Evolutionary conservation across 2,113 vertebrate genomes (phyloP), one percentile per base, ranked within the genome.

Genomic region (Lepisosteus osseus): DNA sequence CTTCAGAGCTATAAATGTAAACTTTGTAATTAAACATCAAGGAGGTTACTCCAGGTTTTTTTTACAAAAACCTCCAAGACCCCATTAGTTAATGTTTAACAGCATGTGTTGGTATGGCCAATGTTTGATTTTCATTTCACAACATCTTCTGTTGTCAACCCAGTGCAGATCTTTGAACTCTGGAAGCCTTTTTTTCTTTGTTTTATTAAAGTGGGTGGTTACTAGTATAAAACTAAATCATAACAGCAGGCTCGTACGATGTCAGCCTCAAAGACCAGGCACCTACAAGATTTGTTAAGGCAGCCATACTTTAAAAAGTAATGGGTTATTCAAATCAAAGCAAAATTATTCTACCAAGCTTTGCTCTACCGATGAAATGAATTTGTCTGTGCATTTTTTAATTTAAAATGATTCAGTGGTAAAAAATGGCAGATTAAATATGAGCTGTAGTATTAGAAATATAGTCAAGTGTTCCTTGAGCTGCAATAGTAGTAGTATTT

Each of bases 1-100:
- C 55, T 15, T 77, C 76, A 74, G 77, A 83, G 81, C 76, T 82
- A 67, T 76, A 72, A 76, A 78, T 61, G 63, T 62, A 68, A 67
- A 77, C 80, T 85, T 81, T 83, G 81, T 84, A 86, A 84, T 83
- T 82, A 83, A 82, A 82, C 74, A 70, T 78, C 70, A 55, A 56
- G 54, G 47, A 47, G 51, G 45, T 61, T 67, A 3, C 15, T 29
- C 57, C 57, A 59, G 57, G 5, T 55, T 54, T 57, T 54, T 74
- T 64, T 54, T 61, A 51, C 5, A 51, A 51, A 51, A 51, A 51
- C 5, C 74, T 69, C 54, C 44, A 15, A 69, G 78, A 62, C 68
- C 78, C 67, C 76, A 71, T 78, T 76, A 80, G 78, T 86, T 84
- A 87, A 88, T 86, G 84, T 86, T 76, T 82, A 82, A 79, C 81